Evolutionary conservation across 2,113 vertebrate genomes (phyloP).

Genomic region (Malurus cyaneus): DNA sequence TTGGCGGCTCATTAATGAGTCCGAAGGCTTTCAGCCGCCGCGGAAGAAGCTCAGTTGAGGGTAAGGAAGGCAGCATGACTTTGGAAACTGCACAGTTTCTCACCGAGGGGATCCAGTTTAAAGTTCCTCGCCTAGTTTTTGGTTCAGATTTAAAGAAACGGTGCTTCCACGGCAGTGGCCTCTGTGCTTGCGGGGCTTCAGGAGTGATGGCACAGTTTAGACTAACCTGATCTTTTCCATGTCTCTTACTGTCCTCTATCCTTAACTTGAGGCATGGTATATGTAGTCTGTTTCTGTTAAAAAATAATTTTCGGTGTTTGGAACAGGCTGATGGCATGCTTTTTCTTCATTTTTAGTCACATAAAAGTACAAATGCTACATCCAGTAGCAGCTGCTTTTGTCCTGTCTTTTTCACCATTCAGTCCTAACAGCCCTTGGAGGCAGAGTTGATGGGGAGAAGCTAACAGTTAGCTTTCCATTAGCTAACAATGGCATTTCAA

Average conservation of each 20-base stretch:
- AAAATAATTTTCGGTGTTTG: background rate
- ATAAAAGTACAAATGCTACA: background rate
- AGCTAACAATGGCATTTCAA: background rate
- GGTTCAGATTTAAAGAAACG: background rate
- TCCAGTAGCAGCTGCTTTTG: background rate
- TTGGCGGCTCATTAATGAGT: background rate
- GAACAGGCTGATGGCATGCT: background rate
- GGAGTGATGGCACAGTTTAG: background rate
- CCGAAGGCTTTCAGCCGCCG: background rate
- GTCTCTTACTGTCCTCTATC: accelerated
- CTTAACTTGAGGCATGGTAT: background rate
- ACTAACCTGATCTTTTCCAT: background rate
- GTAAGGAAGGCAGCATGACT: background rate
- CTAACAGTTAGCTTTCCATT: background rate
- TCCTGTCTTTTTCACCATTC: background rate
- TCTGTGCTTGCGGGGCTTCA: background rate
- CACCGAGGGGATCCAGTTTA: background rate
- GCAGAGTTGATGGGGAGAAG: background rate
- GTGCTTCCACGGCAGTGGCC: background rate
- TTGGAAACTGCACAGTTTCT: background rate
- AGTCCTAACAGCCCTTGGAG: background rate
- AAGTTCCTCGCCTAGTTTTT: background rate
- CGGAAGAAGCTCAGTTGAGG: background rate
- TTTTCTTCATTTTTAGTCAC: background rate
- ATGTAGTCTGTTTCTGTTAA: background rate